Evolutionary conservation across 2,113 vertebrate species (phyloP).

Genomic region (Atherinomorus stipes): DNA sequence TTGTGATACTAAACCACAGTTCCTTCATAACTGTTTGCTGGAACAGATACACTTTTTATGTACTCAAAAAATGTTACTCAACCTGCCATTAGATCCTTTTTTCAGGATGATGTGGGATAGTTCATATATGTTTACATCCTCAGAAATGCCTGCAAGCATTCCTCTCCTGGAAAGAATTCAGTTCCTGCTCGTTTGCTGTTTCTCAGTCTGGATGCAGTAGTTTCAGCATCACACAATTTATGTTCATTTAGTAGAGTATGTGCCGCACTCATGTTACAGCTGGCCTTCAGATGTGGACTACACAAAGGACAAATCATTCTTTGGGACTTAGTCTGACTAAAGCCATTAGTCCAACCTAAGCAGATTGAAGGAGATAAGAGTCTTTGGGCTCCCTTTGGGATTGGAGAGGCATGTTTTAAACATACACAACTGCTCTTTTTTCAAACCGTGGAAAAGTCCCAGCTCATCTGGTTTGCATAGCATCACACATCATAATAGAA

Average conservation of each 20-base stretch:
- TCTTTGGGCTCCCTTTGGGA: conserved; percentile 27
- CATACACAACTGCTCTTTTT: conserved; percentile 44
- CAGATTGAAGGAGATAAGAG: conserved; percentile 67
- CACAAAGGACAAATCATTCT: conserved; percentile 69
- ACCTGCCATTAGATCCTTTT: conserved; percentile 25
- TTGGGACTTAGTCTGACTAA: conserved; percentile 67
- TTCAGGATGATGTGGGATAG: conserved; percentile 40
- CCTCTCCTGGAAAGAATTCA: conserved; percentile 6
- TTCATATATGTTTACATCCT: conserved; percentile 3
- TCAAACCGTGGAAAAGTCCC: conserved; percentile 55
- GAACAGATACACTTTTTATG: too few relatives aligned
- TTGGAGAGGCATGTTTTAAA: conserved; percentile 55
- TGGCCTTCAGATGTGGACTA: conserved; percentile 56
- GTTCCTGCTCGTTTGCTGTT: conserved; percentile 16
- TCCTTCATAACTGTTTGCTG: too few relatives aligned
- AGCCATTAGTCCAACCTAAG: conserved; percentile 65
- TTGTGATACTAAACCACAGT: too few relatives aligned
- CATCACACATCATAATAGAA: conserved; percentile 75
- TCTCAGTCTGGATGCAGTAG: conserved; percentile 48
- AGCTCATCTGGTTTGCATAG: conserved; percentile 78
- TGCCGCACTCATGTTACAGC: conserved; percentile 67
- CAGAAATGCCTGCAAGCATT: conserved; percentile 18
- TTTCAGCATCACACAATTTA: conserved; percentile 53
- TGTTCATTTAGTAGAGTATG: conserved; percentile 61
- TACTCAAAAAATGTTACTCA: too few relatives aligned